Conservation (phyloP, 1,140 invertebrate genomes). For the Heliconius congener region DNA sequence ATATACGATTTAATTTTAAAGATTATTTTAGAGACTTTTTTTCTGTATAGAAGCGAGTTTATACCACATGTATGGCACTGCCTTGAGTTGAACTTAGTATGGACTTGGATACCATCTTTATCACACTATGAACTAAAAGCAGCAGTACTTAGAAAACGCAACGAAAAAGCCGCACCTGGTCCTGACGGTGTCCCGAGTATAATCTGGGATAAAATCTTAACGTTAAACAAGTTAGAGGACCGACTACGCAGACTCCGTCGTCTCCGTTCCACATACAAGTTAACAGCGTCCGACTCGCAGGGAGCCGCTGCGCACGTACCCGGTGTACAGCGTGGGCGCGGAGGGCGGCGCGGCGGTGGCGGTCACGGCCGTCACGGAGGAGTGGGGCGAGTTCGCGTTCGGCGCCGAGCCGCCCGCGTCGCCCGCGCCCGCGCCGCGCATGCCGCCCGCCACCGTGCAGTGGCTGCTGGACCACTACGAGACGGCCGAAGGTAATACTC, state of each 20-base stretch:
- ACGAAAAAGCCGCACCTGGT: too few relatives aligned
- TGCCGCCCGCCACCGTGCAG: constrained; percentile 85
- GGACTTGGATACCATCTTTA: too few relatives aligned
- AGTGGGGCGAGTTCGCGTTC: constrained; percentile 48
- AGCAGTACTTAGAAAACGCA: too few relatives aligned
- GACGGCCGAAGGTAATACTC: constrained; percentile 91
- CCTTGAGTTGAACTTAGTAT: too few relatives aligned
- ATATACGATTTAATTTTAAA: not conserved
- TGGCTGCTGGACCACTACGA: constrained; percentile 99
- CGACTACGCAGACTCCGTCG: too few relatives aligned
- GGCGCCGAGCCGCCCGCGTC: constrained; percentile 52
- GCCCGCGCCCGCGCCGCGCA: constrained; percentile 58
- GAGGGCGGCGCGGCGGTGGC: constrained; percentile 28
- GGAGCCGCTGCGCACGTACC: constrained; percentile 62
- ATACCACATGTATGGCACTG: too few relatives aligned
- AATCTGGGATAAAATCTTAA: too few relatives aligned
- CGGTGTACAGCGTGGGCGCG: constrained; percentile 60
- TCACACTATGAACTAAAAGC: too few relatives aligned
- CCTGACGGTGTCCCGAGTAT: too few relatives aligned
- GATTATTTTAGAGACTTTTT: not conserved
- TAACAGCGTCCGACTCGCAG: constrained; percentile 29
- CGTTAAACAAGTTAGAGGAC: too few relatives aligned
- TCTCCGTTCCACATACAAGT: too few relatives aligned
- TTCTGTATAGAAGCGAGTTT: too few relatives aligned
- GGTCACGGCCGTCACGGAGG: constrained; percentile 41